phyloP scores from a whole-genome alignment of 2,113 vertebrate genomes.

The Furnarius figulus region DNA sequence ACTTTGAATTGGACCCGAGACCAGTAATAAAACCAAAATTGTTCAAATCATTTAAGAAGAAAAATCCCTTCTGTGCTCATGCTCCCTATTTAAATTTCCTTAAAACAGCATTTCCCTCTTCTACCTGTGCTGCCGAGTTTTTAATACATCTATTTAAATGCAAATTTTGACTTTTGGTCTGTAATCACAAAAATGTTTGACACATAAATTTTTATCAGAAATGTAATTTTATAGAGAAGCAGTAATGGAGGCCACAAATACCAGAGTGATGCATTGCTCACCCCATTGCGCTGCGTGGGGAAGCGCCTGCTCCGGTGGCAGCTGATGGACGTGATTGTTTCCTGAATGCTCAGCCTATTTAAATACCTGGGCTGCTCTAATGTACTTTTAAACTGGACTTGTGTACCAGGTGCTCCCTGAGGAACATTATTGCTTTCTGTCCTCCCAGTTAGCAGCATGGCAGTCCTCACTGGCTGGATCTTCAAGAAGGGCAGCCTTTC shows the following conservation, averaged over 20 bases:
- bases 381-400: not conserved
- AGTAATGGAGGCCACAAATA: conserved; percentile 36
- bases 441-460: not conserved
- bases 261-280: not conserved
- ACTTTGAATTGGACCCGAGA: conserved; percentile 16
- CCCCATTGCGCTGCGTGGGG: not conserved
- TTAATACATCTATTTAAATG: conserved; percentile 83
- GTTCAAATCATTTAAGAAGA: conserved; percentile 13
- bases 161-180: conserved; percentile 82
- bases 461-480: not conserved
- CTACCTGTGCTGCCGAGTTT: conserved; percentile 60
- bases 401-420: not conserved
- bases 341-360: not conserved
- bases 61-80: not conserved
- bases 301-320: not conserved
- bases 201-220: conserved; percentile 78
- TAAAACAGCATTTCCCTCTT: conserved; percentile 49
- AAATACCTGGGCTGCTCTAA: not conserved
- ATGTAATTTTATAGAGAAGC: conserved; percentile 66
- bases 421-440: not conserved
- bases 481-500: not conserved
- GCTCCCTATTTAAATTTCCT: conserved; percentile 43
- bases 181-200: conserved; percentile 78
- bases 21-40: conserved; percentile 18
- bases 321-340: not conserved